These are phyloP conservation scores for Sinocyclocheilus anophthalmus DNA, from an alignment of 2,113 vertebrate genomes.

Conservation along the genomic window DNA sequence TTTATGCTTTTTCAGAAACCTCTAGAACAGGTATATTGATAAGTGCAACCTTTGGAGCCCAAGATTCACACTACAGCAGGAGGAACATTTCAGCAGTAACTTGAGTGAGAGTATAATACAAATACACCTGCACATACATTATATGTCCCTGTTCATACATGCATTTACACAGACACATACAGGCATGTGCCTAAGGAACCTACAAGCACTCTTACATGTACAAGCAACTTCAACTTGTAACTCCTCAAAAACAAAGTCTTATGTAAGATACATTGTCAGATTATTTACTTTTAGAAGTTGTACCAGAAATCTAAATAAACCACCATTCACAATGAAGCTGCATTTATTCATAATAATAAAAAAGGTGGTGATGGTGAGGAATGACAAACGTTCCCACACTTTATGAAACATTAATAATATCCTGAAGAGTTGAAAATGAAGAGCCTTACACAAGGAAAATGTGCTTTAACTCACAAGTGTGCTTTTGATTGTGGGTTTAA, in stretches of 20 bases:
- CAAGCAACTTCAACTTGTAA: neutral
- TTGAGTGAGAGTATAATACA: neutral
- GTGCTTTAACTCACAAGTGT: slow-evolving; percentile 29
- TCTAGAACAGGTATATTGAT: neutral
- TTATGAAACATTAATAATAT: slow-evolving; percentile 1
- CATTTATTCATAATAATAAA: neutral
- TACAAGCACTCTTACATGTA: neutral
- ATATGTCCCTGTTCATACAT: neutral
- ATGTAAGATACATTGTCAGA: neutral
- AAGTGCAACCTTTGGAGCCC: neutral
- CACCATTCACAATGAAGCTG: neutral
- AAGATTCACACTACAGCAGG: neutral
- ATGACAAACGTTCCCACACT: neutral
- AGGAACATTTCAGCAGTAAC: neutral
- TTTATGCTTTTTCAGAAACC: neutral
- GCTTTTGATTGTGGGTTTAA: slow-evolving; percentile 10
- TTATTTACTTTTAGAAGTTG: neutral
- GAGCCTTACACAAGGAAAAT: slow-evolving; percentile 2
- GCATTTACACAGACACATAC: neutral
- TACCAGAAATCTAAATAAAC: neutral
- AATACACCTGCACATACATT: neutral
- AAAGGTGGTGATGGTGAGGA: neutral
- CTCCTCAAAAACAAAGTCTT: neutral
- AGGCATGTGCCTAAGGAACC: neutral
- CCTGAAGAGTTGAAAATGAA: neutral